Evolutionary conservation across 2,113 vertebrate species (phyloP).

Genomic region (Charina bottae): DNA sequence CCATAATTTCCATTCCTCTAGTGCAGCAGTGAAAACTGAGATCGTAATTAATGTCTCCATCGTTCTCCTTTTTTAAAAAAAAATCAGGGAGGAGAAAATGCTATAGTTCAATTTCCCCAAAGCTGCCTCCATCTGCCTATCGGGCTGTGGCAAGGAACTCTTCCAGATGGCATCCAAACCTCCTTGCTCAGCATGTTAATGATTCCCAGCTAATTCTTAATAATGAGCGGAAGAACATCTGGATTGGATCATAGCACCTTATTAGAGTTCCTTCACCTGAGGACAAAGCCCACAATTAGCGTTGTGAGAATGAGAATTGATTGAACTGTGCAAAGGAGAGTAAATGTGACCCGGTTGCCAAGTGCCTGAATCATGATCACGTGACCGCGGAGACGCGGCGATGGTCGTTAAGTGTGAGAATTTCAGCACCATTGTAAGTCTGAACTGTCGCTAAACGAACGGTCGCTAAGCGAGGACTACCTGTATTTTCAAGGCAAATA

Average conservation of each 20-base stretch:
- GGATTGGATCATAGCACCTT: slow-evolving; percentile 39
- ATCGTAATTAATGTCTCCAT: neutral
- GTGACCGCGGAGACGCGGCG: no score
- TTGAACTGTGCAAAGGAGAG: neutral
- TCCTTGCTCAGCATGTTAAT: slow-evolving; percentile 42
- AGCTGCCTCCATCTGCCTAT: slow-evolving; percentile 56
- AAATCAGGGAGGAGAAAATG: neutral
- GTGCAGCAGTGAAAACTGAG: neutral
- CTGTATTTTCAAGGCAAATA: no score
- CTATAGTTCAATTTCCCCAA: slow-evolving; percentile 7
- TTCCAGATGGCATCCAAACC: slow-evolving; percentile 60
- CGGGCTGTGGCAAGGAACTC: slow-evolving; percentile 24
- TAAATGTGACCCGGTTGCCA: no score
- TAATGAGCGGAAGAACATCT: slow-evolving; percentile 47
- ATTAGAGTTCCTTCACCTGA: slow-evolving; percentile 28
- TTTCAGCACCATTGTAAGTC: no score
- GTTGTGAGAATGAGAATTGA: neutral
- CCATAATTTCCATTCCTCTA: neutral
- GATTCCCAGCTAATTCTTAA: slow-evolving; percentile 55
- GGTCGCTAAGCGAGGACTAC: no score
- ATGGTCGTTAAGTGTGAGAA: no score
- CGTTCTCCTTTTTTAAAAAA: neutral
- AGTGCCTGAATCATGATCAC: no score
- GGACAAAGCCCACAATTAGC: neutral
- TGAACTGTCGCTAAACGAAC: no score